phyloP scores from a whole-genome alignment of 2,113 vertebrate species.

The Centropus bengalensis region DNA sequence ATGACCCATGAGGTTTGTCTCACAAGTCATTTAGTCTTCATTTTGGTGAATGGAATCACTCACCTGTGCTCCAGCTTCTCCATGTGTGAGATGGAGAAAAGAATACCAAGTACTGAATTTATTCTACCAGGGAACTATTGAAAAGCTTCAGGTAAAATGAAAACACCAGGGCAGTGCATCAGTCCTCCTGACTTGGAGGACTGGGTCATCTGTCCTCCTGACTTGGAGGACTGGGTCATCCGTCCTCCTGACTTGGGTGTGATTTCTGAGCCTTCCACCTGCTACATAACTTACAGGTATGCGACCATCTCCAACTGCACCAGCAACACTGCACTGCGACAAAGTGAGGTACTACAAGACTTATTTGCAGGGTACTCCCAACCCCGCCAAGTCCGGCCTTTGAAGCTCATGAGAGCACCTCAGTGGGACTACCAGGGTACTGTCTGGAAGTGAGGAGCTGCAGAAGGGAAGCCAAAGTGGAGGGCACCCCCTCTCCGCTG shows the following conservation, averaged over 20 bases:
- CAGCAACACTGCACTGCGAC: fast-evolving
- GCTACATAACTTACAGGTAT: fast-evolving
- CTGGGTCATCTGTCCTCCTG: not conserved
- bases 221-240: not conserved
- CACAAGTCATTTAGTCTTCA: not conserved
- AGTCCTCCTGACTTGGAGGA: not conserved
- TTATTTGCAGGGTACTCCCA: no score
- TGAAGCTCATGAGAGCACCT: fast-evolving
- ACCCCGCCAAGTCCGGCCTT: not conserved
- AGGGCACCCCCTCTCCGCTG: fast-evolving
- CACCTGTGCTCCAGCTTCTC: not conserved
- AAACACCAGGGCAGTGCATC: not conserved
- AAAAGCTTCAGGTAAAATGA: not conserved
- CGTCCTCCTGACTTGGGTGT: fast-evolving
- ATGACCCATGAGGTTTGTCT: not conserved
- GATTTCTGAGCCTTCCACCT: not conserved
- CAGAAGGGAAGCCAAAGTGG: not conserved
- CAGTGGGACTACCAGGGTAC: not conserved
- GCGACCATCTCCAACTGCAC: fast-evolving
- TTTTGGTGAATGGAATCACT: not conserved
- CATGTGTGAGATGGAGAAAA: not conserved
- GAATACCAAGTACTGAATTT: not conserved
- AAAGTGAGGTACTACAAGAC: fast-evolving
- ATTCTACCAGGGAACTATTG: not conserved
- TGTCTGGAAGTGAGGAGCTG: not conserved